A percentile compares a stretch with the other conserved stretches of the same genome.
Evolutionary conservation across 2,797 vertebrate genomes (phyloP).

Genomic region (Zonotrichia albicollis): DNA sequence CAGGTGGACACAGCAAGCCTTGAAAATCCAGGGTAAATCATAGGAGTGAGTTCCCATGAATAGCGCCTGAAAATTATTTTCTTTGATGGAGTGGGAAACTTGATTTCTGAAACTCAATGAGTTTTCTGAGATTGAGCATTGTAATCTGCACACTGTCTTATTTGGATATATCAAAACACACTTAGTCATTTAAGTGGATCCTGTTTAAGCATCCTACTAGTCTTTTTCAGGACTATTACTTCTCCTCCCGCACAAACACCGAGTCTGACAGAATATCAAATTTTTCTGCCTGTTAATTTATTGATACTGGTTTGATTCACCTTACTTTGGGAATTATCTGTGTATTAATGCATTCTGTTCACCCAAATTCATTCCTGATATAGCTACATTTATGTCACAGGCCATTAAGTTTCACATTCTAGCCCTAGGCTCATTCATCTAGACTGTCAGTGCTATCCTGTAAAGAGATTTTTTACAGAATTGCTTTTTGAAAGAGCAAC

Average conservation of each 20-base stretch:
- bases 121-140: background rate
- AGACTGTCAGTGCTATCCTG: slow-evolving; percentile 12
- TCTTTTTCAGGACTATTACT: background rate
- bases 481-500: background rate
- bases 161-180: background rate
- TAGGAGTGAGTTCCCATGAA: background rate
- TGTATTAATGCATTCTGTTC: background rate
- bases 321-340: background rate
- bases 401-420: slow-evolving; percentile 43
- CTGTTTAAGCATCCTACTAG: background rate
- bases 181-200: background rate
- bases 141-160: background rate
- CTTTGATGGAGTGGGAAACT: background rate
- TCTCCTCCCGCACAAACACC: background rate
- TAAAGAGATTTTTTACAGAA: background rate
- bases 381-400: slow-evolving; percentile 6
- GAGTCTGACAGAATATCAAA: background rate
- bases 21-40: background rate
- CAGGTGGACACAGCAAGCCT: background rate
- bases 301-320: background rate
- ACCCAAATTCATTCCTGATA: background rate
- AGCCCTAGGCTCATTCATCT: slow-evolving; percentile 9
- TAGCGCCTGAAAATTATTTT: background rate
- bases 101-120: background rate
- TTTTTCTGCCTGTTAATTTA: background rate